Base-by-base conservation (phyloP, 35 echinoderm and acorn worm genomes). In the Ophiothrix spiculata region DNA sequence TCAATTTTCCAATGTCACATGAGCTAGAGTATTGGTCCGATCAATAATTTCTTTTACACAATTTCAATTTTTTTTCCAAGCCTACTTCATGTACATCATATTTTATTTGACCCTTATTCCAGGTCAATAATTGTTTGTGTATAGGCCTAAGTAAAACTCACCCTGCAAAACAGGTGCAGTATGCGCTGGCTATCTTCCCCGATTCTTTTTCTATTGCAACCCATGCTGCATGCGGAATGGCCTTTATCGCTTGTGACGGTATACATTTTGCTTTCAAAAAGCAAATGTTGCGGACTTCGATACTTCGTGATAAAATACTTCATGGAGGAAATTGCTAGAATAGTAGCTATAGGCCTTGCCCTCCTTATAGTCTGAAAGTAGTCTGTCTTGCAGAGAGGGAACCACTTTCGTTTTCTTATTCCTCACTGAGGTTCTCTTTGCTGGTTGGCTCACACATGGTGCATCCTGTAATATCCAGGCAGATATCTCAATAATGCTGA, bases 341-440 rank as follows among this genome's bases (percentile, higher is more conserved):
- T 45, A 90, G 39, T 89, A 75, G 34, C 56, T 86, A 45, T 40
- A 91, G 17, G 89, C 82, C 56, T 91, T 85, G 1, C 82, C 82
- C 75, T 91, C 89, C 31, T 91, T 85, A 23, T 91, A 85, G 42
- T 91, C 89, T 11, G 82, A 85, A 32, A 90, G 79, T 40, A 83
- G 75, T 79, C 88, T 85, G 40, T 91, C 82, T 42, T 78, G 75
- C 29, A 79, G 74, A 6, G 81, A 45, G 40, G 42, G 42, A 49
- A 49, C 42, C 34, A 85, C 1, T 74, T 81, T 42, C 75, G 37
- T 83, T 77, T 77, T 40, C 49, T 39, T 39, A n/a, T n/a, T n/a
- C n/a, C n/a, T n/a, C n/a, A n/a, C n/a, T n/a, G n/a, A n/a, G n/a
- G n/a, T n/a, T n/a, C n/a, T n/a, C n/a, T n/a, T n/a, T n/a, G n/a